phyloP scores from a whole-genome alignment of 1,140 invertebrate species.

The Psix sp. region DNA sequence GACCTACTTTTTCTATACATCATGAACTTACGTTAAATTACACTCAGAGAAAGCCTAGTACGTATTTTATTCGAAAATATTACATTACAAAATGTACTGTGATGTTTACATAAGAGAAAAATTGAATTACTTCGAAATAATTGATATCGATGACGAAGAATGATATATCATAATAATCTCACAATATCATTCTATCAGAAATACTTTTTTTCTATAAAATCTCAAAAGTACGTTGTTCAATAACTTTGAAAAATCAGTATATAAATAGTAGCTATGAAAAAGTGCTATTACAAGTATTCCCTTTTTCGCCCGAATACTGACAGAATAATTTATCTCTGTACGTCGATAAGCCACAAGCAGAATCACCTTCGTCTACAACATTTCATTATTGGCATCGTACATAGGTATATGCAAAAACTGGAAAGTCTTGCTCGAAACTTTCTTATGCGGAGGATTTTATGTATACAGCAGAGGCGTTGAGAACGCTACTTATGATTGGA shows the following conservation, averaged over 20 bases:
- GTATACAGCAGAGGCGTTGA: conserved; percentile 13
- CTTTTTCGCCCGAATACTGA: conserved; percentile 41
- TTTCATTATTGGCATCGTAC: conserved; percentile 42
- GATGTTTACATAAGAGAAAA: no score
- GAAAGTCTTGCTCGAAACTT: conserved; percentile 43
- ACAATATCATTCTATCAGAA: no score
- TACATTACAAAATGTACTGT: no score
- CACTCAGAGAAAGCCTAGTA: conserved; percentile 34
- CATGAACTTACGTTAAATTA: conserved; percentile 39
- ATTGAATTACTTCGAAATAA: no score
- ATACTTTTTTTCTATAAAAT: conserved; percentile 9
- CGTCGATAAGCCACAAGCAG: conserved; percentile 42
- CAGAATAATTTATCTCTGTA: conserved; percentile 41
- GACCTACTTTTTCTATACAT: conserved; percentile 44
- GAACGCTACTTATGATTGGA: conserved; percentile 48
- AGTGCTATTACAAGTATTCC: conserved; percentile 35
- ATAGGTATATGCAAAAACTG: conserved; percentile 46
- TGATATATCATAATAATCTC: no score
- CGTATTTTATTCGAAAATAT: no score
- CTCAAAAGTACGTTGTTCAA: conserved; percentile 20
- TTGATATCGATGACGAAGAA: no score
- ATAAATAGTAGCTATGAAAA: conserved; percentile 28
- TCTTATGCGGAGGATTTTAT: conserved; percentile 25
- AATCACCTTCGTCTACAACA: conserved; percentile 46
- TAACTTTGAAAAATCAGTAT: conserved; percentile 32